Evolutionary conservation across 2,888 invertebrate genomes (phyloP).

Genomic region (Tethea ocularis): DNA sequence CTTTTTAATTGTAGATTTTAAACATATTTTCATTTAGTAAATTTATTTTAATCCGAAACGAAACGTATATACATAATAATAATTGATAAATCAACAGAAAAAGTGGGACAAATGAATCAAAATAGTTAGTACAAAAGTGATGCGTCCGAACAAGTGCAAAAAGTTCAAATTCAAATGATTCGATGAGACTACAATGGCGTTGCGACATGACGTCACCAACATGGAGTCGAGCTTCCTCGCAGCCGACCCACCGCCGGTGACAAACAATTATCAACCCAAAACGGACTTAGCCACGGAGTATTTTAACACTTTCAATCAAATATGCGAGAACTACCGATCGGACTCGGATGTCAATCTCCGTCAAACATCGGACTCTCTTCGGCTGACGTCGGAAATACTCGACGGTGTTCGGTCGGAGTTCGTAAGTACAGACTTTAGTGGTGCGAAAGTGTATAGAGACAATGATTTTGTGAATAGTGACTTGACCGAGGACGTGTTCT

Average conservation of each 20-base stretch:
- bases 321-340: slow-evolving; percentile 71
- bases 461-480: slow-evolving; percentile 47
- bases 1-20: background rate
- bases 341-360: slow-evolving; percentile 66
- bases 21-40: background rate
- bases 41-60: slow-evolving; percentile 9
- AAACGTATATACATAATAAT: slow-evolving; percentile 30
- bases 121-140: slow-evolving; percentile 45
- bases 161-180: slow-evolving; percentile 67
- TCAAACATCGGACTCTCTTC: slow-evolving; percentile 69
- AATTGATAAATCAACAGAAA: slow-evolving; percentile 6
- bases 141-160: slow-evolving; percentile 62
- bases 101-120: slow-evolving; percentile 6
- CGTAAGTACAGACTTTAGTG: slow-evolving; percentile 50
- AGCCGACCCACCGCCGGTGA: slow-evolving; percentile 85
- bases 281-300: slow-evolving; percentile 71
- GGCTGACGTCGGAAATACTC: slow-evolving; percentile 71
- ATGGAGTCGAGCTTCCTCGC: slow-evolving; percentile 78
- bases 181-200: slow-evolving; percentile 53
- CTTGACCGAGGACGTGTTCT: slow-evolving; percentile 67
- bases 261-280: slow-evolving; percentile 62
- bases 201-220: slow-evolving; percentile 62
- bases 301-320: slow-evolving; percentile 77
- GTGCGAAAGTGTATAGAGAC: slow-evolving; percentile 16
- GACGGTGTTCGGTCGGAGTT: slow-evolving; percentile 61